Evolutionary conservation across 2,888 invertebrate genomes (phyloP).

Genomic region (Periphyllus acericola): DNA sequence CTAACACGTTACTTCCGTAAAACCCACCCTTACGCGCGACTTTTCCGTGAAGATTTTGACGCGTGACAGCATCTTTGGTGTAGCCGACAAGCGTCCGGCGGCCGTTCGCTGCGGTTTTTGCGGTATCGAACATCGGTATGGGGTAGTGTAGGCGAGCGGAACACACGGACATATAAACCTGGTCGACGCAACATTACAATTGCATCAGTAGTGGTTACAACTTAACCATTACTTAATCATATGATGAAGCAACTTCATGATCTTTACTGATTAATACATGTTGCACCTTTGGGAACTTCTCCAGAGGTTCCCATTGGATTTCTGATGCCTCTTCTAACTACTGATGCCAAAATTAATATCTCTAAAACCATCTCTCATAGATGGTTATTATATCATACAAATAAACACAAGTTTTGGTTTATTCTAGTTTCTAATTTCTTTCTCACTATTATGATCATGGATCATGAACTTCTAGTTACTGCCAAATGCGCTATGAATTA

Average conservation of each 20-base stretch:
- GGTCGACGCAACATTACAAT: neutral
- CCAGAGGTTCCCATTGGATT: slow-evolving; percentile 54
- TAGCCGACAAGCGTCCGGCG: no score
- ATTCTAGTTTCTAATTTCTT: no score
- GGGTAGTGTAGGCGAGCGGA: neutral
- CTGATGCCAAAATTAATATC: slow-evolving; percentile 35
- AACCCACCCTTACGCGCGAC: neutral
- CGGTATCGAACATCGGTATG: no score
- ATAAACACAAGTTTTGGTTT: no score
- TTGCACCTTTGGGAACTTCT: slow-evolving; percentile 59
- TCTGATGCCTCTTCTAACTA: slow-evolving; percentile 53
- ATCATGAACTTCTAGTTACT: no score
- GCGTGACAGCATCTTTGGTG: fast-evolving
- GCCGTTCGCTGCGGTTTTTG: no score
- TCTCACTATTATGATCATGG: no score
- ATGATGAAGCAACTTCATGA: slow-evolving; percentile 55
- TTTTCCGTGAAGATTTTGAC: neutral
- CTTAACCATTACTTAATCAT: slow-evolving; percentile 57
- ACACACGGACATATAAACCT: neutral
- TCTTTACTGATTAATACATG: neutral
- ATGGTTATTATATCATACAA: no score
- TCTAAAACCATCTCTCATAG: no score
- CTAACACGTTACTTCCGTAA: neutral
- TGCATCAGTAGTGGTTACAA: slow-evolving; percentile 60
- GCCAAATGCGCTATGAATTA: no score